Conservation (phyloP, 2,888 invertebrate species). For the Bombylius discolor region DNA sequence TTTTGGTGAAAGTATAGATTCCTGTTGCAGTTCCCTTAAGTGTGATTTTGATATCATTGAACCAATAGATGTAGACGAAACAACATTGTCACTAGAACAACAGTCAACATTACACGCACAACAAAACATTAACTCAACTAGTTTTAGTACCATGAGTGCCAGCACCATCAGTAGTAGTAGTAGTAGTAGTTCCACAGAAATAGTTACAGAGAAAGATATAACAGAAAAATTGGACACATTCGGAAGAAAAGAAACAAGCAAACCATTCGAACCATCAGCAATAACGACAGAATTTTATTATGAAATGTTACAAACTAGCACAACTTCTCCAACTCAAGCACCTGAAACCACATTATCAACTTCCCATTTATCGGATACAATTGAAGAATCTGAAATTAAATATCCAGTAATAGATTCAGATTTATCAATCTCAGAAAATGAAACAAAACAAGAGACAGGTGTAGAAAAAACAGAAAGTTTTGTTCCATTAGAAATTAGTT, state of each 20-base stretch:
- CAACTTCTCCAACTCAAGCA: not conserved
- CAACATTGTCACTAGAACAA: not conserved
- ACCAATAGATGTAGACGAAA: not conserved
- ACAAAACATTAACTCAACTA: too few species aligned
- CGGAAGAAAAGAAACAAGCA: not conserved
- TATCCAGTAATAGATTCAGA: too few species aligned
- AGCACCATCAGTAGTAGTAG: not conserved
- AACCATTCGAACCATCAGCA: not conserved
- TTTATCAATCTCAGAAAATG: too few species aligned
- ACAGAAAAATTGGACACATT: not conserved
- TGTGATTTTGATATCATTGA: not conserved
- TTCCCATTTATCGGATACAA: too few species aligned
- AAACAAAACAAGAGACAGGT: too few species aligned
- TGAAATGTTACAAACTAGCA: not conserved
- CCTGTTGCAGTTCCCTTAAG: conserved; percentile 43
- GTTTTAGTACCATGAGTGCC: too few species aligned
- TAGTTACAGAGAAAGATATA: not conserved
- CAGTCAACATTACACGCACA: too few species aligned
- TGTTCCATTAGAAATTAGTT: too few species aligned
- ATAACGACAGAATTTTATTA: not conserved
- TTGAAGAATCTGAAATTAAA: too few species aligned
- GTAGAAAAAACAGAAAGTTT: too few species aligned
- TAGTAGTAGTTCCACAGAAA: not conserved
- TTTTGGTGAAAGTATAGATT: conserved; percentile 46
- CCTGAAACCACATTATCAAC: not conserved